These are phyloP conservation scores for Agrypnia vestita DNA, from an alignment of 1,140 invertebrate species.

Conservation along the genomic window DNA sequence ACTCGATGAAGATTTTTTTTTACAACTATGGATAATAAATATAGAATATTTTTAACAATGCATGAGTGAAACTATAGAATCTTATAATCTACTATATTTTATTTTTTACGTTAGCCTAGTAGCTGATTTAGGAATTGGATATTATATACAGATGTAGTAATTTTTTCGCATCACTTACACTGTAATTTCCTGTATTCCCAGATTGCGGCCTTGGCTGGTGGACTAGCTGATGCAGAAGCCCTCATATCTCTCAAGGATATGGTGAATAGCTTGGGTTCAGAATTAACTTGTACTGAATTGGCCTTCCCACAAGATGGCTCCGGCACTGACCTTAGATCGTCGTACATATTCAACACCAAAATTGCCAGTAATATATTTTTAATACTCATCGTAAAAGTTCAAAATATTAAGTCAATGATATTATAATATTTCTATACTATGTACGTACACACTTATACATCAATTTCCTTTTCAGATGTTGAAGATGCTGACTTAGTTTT, in stretches of 20 bases:
- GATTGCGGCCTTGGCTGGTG: conserved; percentile 91
- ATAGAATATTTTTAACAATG: too few relatives aligned
- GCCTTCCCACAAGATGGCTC: conserved; percentile 88
- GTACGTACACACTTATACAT: too few relatives aligned
- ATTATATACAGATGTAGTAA: too few relatives aligned
- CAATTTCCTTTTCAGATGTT: conserved; percentile 73
- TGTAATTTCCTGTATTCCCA: conserved; percentile 61
- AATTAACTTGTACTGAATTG: conserved; percentile 92
- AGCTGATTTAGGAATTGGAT: too few relatives aligned
- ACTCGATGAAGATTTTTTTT: background rate
- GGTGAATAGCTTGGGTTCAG: conserved; percentile 90
- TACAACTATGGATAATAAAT: too few relatives aligned
- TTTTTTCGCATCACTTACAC: background rate
- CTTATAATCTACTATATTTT: too few relatives aligned
- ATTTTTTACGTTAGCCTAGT: too few relatives aligned
- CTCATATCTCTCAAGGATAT: conserved; percentile 96
- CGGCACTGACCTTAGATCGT: conserved; percentile 92
- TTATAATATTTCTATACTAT: too few relatives aligned
- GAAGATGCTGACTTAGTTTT: conserved; percentile 96
- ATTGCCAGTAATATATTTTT: conserved; percentile 78
- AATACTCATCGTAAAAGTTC: background rate
- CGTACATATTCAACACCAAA: conserved; percentile 92
- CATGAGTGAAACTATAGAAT: too few relatives aligned
- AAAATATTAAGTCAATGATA: too few relatives aligned
- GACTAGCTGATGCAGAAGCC: conserved; percentile 92